A percentile compares a stretch with the other conserved stretches of the same genome.
These are phyloP conservation scores for Tenthredo amoena DNA, from an alignment of 2,888 invertebrate genomes.

Conservation along the genomic window DNA sequence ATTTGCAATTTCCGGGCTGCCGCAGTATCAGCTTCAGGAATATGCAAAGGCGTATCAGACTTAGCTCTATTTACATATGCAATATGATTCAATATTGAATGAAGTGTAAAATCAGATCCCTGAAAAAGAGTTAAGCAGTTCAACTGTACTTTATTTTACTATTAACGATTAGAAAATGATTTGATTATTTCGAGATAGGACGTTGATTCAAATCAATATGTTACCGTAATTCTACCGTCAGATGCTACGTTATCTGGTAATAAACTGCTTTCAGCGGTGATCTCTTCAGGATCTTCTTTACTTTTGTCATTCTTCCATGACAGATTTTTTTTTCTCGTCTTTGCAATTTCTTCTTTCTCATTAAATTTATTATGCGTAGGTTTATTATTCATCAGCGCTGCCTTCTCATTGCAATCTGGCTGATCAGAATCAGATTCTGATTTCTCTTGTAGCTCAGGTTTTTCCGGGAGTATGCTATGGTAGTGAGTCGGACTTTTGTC, in stretches of 20 bases:
- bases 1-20: conserved; percentile 76
- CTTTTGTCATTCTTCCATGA: conserved; percentile 76
- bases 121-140: conserved; percentile 60
- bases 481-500: conserved; percentile 71
- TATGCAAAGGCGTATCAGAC: conserved; percentile 72
- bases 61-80: conserved; percentile 80
- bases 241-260: conserved; percentile 66
- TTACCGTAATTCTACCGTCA: conserved; percentile 67
- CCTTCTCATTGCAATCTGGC: conserved; percentile 73
- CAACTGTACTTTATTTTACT: conserved; percentile 36
- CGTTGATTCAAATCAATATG: conserved; percentile 33
- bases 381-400: conserved; percentile 70
- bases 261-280: conserved; percentile 76
- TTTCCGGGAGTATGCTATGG: conserved; percentile 64
- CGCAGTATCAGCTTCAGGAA: conserved; percentile 71
- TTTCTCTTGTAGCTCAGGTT: conserved; percentile 68
- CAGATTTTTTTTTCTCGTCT: conserved; percentile 75
- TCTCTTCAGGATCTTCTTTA: conserved; percentile 72
- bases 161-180: conserved; percentile 50
- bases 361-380: conserved; percentile 53
- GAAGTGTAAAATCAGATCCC: conserved; percentile 77
- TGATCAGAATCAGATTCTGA: conserved; percentile 75
- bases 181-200: neutral
- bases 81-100: conserved; percentile 80
- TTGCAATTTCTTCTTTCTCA: conserved; percentile 65